Percentiles rank a stretch among this genome's conserved stretches.
phyloP scores from a whole-genome alignment of 2,888 invertebrate species.

The Melolontha melolontha region DNA sequence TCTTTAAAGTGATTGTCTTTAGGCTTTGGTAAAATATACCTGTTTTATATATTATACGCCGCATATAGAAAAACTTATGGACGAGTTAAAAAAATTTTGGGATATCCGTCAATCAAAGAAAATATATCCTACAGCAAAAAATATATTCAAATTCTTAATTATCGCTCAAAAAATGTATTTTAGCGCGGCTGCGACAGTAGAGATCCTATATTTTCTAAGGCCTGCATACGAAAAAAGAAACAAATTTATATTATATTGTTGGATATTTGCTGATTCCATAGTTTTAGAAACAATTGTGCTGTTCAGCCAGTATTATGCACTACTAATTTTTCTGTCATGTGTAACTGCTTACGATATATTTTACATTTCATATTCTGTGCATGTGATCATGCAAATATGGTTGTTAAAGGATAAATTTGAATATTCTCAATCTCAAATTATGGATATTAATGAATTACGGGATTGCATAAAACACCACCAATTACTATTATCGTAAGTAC shows the following conservation, averaged over 20 bases:
- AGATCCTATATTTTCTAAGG: conserved; percentile 10
- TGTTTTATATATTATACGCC: conserved; percentile 29
- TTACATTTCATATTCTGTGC: conserved; percentile 32
- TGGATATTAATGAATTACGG: conserved; percentile 7
- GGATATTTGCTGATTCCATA: conserved; percentile 12
- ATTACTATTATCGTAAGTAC: conserved; percentile 26
- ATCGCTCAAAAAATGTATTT: conserved; percentile 21
- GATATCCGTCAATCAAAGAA: background rate
- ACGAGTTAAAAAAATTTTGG: conserved; percentile 23
- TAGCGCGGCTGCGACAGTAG: background rate
- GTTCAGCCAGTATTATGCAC: conserved; percentile 26
- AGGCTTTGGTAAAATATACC: conserved; percentile 33
- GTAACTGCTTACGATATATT: conserved; percentile 27
- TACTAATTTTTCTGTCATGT: background rate
- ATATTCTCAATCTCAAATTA: background rate
- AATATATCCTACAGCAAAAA: background rate
- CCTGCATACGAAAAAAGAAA: conserved; percentile 10
- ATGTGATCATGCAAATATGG: conserved; percentile 31
- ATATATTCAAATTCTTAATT: background rate
- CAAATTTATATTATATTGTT: conserved; percentile 31
- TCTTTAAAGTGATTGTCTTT: too few species aligned
- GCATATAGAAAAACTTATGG: conserved; percentile 8
- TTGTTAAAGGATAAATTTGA: conserved; percentile 21
- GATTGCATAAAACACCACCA: conserved; percentile 28
- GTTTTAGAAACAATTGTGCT: conserved; percentile 24